These are phyloP conservation scores for Thamnophis elegans DNA, from an alignment of 2,797 vertebrate genomes.

Conservation along the genomic window DNA sequence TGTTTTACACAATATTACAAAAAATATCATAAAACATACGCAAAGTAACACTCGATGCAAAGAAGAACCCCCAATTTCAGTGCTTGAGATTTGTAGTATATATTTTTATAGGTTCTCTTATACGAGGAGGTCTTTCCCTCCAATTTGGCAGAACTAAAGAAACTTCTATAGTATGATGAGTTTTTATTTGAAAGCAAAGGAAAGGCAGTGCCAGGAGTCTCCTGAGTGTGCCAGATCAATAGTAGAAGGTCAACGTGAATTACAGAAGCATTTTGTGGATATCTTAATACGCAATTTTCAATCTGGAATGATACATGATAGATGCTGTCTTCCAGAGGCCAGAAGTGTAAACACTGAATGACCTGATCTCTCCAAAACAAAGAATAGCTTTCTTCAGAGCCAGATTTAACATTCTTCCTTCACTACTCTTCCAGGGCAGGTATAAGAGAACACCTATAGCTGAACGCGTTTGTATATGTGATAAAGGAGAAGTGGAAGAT, in stretches of 20 bases:
- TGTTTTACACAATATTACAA: not conserved
- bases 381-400: too few species aligned
- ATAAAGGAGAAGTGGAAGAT: too few species aligned
- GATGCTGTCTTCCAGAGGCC: not conserved
- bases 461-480: too few species aligned
- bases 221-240: conserved; percentile 34
- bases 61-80: not conserved
- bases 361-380: too few species aligned
- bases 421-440: too few species aligned
- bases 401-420: too few species aligned
- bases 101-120: conserved; percentile 1
- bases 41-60: not conserved
- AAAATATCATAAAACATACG: not conserved
- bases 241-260: conserved; percentile 39
- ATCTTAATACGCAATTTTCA: not conserved
- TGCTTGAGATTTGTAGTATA: not conserved
- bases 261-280: conserved; percentile 43
- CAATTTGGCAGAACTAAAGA: not conserved
- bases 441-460: too few species aligned
- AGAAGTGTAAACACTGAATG: not conserved
- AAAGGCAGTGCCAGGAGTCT: conserved; percentile 43
- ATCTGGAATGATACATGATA: not conserved
- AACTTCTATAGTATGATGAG: not conserved
- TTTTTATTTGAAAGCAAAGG: conserved; percentile 50
- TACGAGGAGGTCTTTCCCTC: conserved; percentile 37